Evolutionary conservation across 2,113 vertebrate species (phyloP).

Genomic region (Circaetus cinerascens): DNA sequence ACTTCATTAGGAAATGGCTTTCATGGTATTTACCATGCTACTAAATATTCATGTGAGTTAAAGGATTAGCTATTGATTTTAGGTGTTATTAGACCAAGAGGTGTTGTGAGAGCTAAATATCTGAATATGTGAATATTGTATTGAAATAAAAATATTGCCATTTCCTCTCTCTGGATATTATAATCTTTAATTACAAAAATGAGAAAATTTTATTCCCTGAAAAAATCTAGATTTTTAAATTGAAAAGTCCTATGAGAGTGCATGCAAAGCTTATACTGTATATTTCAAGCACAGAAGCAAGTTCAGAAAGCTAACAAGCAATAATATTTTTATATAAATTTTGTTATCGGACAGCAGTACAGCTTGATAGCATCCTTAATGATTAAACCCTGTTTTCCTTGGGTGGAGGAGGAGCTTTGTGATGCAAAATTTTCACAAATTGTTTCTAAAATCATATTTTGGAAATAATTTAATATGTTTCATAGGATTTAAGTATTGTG

Average conservation of each 20-base stretch:
- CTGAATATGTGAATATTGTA: not conserved
- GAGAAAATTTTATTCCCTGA: not conserved
- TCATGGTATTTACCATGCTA: not conserved
- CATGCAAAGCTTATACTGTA: not conserved
- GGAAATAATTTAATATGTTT: not conserved
- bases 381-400: not conserved
- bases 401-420: not conserved
- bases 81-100: not conserved
- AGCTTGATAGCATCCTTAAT: not conserved
- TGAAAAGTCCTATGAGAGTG: not conserved
- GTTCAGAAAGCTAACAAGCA: not conserved
- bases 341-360: not conserved
- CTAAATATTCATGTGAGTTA: not conserved
- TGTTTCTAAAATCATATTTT: not conserved
- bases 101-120: not conserved
- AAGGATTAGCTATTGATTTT: not conserved
- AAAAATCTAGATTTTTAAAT: not conserved
- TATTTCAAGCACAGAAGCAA: not conserved
- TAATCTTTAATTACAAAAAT: not conserved
- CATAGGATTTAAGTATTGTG: not conserved
- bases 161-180: not conserved
- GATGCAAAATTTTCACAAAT: not conserved
- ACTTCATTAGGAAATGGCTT: not conserved
- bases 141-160: not conserved
- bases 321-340: not conserved